Evolutionary conservation across 2,888 invertebrate genomes (phyloP).

Genomic region (Plebejus anna): DNA sequence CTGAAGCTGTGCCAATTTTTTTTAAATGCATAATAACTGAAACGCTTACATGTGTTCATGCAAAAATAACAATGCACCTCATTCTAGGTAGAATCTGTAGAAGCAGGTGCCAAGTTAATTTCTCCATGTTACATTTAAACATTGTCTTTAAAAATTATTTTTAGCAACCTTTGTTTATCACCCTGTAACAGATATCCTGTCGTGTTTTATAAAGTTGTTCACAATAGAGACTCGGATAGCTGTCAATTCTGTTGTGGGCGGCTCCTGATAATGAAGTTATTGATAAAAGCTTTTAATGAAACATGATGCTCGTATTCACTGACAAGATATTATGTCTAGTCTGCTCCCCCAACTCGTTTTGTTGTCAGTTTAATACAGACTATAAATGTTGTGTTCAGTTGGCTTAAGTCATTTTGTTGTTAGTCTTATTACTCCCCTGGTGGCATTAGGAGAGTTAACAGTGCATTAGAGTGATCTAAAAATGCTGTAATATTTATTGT

Average conservation of each 20-base stretch:
- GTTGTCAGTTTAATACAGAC: neutral
- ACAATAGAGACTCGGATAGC: neutral
- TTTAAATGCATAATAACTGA: neutral
- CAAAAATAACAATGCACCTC: neutral
- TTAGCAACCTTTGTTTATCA: neutral
- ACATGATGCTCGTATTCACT: neutral
- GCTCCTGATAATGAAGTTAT: neutral
- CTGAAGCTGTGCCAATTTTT: slow-evolving; percentile 7
- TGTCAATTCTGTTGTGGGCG: neutral
- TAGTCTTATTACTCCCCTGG: neutral
- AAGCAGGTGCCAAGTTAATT: neutral
- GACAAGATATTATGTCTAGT: neutral
- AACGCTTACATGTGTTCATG: neutral
- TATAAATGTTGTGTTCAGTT: neutral
- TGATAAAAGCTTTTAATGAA: slow-evolving; percentile 20
- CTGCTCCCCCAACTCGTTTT: neutral
- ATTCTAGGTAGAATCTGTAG: neutral
- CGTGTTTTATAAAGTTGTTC: neutral
- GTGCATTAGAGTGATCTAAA: neutral
- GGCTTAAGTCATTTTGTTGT: neutral
- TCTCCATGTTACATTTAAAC: neutral
- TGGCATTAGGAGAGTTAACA: neutral
- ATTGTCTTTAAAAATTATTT: neutral
- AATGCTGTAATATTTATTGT: neutral
- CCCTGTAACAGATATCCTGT: neutral